phyloP scores from a whole-genome alignment of 2,113 vertebrate species.

The Clarias magur region DNA sequence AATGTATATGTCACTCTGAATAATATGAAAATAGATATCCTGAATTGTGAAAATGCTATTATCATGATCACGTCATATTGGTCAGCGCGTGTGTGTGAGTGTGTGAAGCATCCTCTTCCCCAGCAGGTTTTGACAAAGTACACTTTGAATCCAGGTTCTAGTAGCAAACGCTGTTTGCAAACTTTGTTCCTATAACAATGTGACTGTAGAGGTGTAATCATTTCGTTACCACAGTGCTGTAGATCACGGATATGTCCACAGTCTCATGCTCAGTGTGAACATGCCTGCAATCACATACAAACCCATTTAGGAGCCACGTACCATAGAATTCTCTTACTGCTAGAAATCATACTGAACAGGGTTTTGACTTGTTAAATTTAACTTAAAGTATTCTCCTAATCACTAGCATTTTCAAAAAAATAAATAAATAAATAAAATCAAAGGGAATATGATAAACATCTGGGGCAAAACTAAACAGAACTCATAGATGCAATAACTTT shows the following conservation, averaged over 20 bases:
- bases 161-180: no score
- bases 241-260: slow-evolving; percentile 4
- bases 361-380: background rate
- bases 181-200: background rate
- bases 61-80: no score
- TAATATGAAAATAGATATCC: no score
- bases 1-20: no score
- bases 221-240: background rate
- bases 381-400: no score
- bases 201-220: background rate
- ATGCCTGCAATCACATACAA: slow-evolving; percentile 8
- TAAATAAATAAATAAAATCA: background rate
- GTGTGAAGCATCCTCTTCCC: no score
- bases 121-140: no score
- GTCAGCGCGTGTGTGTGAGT: no score
- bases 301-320: background rate
- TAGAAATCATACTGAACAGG: no score
- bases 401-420: background rate
- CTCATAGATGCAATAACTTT: background rate
- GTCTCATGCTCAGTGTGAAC: background rate
- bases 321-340: background rate
- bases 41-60: no score
- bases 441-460: background rate
- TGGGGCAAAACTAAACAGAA: background rate
- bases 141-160: background rate